These are phyloP conservation scores for Crotalus viridis DNA, from an alignment of 2,113 vertebrate genomes.

Conservation along the genomic window DNA sequence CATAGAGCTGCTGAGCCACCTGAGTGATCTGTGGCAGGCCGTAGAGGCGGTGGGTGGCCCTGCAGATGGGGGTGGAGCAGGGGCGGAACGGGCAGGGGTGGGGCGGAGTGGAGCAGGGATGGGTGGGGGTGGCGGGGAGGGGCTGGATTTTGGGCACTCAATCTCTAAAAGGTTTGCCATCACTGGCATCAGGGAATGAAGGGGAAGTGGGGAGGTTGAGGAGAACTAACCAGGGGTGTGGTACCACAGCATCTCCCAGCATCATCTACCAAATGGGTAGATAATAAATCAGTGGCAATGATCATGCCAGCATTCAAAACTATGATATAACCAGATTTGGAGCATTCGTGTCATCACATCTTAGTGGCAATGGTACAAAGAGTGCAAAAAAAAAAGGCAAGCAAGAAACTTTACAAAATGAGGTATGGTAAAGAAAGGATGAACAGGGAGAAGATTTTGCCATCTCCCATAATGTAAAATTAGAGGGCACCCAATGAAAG, in stretches of 20 bases:
- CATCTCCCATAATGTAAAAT: neutral
- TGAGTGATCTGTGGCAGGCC: no score
- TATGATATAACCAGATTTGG: neutral
- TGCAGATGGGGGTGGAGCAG: no score
- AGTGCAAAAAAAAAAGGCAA: neutral
- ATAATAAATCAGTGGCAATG: neutral
- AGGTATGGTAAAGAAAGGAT: neutral
- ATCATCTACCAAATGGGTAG: neutral
- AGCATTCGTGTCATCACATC: neutral
- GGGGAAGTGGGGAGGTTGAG: neutral
- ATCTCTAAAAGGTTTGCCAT: no score
- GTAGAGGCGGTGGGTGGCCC: no score
- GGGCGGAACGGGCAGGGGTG: no score
- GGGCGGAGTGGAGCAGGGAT: no score
- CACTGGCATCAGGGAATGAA: neutral
- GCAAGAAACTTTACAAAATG: neutral
- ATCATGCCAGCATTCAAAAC: neutral
- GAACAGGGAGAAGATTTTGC: neutral
- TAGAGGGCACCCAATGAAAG: neutral
- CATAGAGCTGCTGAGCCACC: no score
- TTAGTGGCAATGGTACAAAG: neutral
- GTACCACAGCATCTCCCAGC: neutral
- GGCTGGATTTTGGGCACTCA: no score
- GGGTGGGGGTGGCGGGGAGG: no score
- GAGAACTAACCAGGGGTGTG: neutral